Base-by-base conservation (phyloP, 2,888 invertebrate genomes). In the Drosophila mercatorum region DNA sequence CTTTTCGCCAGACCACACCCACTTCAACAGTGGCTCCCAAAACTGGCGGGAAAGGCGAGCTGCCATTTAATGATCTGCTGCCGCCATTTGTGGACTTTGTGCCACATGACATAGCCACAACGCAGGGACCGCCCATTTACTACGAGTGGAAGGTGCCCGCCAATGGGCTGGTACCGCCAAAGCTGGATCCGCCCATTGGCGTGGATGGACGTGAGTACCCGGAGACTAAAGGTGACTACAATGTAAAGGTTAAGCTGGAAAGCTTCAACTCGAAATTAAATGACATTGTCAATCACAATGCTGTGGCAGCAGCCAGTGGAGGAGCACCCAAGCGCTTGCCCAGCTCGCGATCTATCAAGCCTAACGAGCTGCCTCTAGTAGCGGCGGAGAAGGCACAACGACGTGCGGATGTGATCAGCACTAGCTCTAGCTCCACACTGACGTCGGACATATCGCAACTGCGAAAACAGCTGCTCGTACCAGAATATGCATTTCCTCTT, bases 141-240 rank as follows among this genome's bases (percentile, higher is more conserved):
- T 95, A 94, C 78, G 95, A 95, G 89, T 95, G 95, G 95, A 95
- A 95, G 90, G 94, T 94, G 1, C 95, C 95, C 1, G 94, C 95
- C 0, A 94, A 94, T 63, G 95, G 94, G 14, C 89, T 95, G 2
- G 93, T 94, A 71, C 94, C 94, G 8, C 95, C 95, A 0, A 94
- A 94, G 59, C 66, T 91, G 2, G 92, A 92, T 38, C 80, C 92
- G 0, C 92, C 92, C 4, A 92, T 92, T 44, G 93, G 91, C 3
- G 91, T 91, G 5, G 94, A 94, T 72, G 92, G 91, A 4, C 89
- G 92, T 1, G 90, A 89, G 58, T 92, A 92, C 66, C 91, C 91
- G 0, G 91, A 92, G 28, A 74, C 83, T 0, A 69, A 69, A 0
- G 72, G 79, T 0, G 88, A 90, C 63, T 92, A 91, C 67, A 80